Conservation (phyloP, 2,113 vertebrate genomes). For the Vidua chalybeata region DNA sequence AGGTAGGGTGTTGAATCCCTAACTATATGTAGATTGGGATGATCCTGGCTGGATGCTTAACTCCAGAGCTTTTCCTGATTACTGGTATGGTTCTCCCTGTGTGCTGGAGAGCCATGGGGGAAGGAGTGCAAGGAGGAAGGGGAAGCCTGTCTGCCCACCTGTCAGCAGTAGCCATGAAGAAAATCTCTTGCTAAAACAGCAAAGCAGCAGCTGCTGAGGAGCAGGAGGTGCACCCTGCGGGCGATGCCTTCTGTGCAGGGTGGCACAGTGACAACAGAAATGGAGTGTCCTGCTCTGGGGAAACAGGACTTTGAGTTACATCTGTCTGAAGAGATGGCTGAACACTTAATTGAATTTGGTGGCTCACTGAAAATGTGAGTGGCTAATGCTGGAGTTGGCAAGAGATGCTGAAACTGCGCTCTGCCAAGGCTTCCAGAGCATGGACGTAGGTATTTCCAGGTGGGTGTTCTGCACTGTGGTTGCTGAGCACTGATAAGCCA, state of each 20-base stretch:
- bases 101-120: neutral
- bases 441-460: neutral
- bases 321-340: neutral
- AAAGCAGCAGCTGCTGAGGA: neutral
- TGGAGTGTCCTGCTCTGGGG: neutral
- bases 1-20: neutral
- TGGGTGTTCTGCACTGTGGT: neutral
- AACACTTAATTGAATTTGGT: neutral
- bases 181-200: neutral
- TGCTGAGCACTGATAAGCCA: neutral
- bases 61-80: neutral
- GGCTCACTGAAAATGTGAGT: neutral
- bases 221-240: rapidly evolving
- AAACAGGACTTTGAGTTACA: neutral
- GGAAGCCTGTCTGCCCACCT: neutral
- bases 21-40: neutral
- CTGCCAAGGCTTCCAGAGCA: neutral
- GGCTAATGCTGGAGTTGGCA: neutral
- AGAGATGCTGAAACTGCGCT: neutral
- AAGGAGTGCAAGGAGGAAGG: rapidly evolving
- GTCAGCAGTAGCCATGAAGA: neutral
- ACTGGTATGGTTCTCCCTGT: neutral
- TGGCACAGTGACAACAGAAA: neutral
- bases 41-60: neutral
- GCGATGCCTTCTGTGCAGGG: rapidly evolving